Evolutionary conservation across 23 tunicate genomes (phyloP).

Genomic region (Oikopleura vanhoeffeni): DNA sequence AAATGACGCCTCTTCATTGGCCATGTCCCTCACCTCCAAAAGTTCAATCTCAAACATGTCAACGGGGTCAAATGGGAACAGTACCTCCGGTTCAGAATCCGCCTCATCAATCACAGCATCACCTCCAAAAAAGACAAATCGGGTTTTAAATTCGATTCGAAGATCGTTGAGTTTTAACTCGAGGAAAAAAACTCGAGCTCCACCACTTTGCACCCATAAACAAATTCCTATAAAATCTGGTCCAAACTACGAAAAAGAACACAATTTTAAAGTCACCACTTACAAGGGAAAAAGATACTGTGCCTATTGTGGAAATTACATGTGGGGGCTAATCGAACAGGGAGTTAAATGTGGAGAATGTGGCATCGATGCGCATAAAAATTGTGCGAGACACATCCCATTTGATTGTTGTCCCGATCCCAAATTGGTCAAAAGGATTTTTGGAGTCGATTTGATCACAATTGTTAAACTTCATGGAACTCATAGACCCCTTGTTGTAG

Average conservation of each 20-base stretch:
- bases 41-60: not conserved
- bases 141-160: too few species aligned
- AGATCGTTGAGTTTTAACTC: too few species aligned
- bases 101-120: not conserved
- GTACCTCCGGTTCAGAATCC: not conserved
- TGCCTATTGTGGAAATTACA: constrained; percentile 86
- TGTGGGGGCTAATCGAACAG: constrained; percentile 93
- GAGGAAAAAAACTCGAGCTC: not conserved
- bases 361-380: constrained; percentile 69
- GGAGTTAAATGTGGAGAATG: constrained; percentile 93
- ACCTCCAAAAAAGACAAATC: too few species aligned
- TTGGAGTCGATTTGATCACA: constrained; percentile 72
- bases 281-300: constrained; percentile 16
- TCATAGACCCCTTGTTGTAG: constrained; percentile 58
- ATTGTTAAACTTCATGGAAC: constrained; percentile 65
- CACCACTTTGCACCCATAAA: not conserved
- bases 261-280: constrained; percentile 36
- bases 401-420: constrained; percentile 69
- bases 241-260: constrained; percentile 53
- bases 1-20: too few species aligned
- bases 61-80: not conserved
- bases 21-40: not conserved
- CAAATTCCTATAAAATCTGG: not conserved
- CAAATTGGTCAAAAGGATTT: constrained; percentile 57
- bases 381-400: constrained; percentile 66